These are phyloP conservation scores for Otus sunia DNA, from an alignment of 2,113 vertebrate genomes.

Conservation along the genomic window DNA sequence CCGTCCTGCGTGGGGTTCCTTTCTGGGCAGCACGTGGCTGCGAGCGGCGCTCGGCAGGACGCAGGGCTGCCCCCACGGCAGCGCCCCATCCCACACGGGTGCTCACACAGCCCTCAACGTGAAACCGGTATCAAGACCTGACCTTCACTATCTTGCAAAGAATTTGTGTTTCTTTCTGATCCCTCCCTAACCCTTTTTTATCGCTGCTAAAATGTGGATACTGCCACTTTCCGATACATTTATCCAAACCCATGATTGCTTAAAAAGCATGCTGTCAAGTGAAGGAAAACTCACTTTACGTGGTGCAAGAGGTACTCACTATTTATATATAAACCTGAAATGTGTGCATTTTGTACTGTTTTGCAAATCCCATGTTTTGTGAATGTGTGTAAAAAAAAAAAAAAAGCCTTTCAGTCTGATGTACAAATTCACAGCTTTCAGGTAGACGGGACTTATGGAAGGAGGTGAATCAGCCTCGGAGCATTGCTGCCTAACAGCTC, in stretches of 20 bases:
- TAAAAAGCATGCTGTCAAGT: background rate
- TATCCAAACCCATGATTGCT: background rate
- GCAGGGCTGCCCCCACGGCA: rapidly evolving
- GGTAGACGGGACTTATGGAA: background rate
- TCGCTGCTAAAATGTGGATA: background rate
- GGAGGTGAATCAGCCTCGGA: background rate
- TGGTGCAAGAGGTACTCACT: background rate
- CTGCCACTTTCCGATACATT: background rate
- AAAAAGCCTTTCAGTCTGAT: background rate
- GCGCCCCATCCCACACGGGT: rapidly evolving
- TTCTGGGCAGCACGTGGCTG: background rate
- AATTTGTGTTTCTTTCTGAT: background rate
- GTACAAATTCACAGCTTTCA: slow-evolving; percentile 7
- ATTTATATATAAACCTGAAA: background rate
- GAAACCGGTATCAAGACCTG: rapidly evolving
- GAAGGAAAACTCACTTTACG: background rate
- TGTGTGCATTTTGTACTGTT: background rate
- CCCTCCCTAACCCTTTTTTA: background rate
- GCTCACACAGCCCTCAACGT: rapidly evolving
- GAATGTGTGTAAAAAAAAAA: background rate
- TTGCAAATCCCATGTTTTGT: background rate
- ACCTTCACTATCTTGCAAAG: background rate
- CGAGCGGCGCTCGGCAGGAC: background rate
- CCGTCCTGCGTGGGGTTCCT: background rate
- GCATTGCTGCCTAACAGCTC: background rate